Percentiles rank a stretch among this genome's conserved stretches.
These are phyloP conservation scores for Clusia tigrina DNA, from an alignment of 2,888 invertebrate species.

Conservation along the genomic window DNA sequence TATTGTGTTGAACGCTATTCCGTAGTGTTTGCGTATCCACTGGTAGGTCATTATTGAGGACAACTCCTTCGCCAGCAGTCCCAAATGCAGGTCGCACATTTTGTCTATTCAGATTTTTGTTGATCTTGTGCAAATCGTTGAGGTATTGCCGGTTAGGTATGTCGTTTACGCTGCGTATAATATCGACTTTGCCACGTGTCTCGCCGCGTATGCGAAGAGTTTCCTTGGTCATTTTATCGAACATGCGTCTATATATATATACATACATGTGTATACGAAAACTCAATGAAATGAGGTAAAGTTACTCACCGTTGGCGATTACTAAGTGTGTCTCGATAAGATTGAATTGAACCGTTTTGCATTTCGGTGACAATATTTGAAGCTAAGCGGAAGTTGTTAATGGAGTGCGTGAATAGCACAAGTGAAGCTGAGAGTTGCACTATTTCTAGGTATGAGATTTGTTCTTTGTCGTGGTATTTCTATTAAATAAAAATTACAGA, in stretches of 20 bases:
- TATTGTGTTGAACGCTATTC: conserved; percentile 52
- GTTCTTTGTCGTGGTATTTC: conserved; percentile 53
- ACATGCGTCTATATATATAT: conserved; percentile 46
- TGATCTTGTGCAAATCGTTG: conserved; percentile 57
- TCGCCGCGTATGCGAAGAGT: conserved; percentile 49
- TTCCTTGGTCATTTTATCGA: conserved; percentile 55
- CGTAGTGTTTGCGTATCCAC: conserved; percentile 47
- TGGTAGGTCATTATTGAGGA: conserved; percentile 52
- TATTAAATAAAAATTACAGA: conserved; percentile 29
- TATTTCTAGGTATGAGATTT: conserved; percentile 47
- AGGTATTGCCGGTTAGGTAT: conserved; percentile 56
- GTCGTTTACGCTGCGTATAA: conserved; percentile 56
- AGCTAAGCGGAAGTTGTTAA: conserved; percentile 57
- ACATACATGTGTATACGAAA: background rate
- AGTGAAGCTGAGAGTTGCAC: conserved; percentile 56
- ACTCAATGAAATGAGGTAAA: background rate
- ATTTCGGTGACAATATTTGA: conserved; percentile 51
- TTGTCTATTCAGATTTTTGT: conserved; percentile 45
- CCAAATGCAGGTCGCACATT: conserved; percentile 52
- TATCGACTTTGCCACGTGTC: conserved; percentile 48
- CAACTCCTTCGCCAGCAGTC: conserved; percentile 43
- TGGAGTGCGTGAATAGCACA: conserved; percentile 58
- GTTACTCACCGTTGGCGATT: conserved; percentile 51
- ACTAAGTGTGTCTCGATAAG: conserved; percentile 50
- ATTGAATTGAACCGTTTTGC: conserved; percentile 40